Evolutionary conservation across 2,113 vertebrate species (phyloP).

Genomic region (Noctilio leporinus): DNA sequence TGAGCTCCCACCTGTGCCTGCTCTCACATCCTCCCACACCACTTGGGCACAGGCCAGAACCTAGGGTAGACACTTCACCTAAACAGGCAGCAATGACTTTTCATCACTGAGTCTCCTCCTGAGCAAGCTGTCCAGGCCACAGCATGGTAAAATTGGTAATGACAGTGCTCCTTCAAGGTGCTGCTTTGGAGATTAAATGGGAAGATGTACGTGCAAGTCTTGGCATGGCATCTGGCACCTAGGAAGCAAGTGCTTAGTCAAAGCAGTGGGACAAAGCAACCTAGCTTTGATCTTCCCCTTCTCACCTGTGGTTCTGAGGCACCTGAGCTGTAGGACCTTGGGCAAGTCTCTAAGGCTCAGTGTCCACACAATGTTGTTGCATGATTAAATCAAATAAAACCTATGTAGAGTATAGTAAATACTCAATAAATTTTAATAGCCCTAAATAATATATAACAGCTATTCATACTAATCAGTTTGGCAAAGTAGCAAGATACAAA

Average conservation of each 20-base stretch:
- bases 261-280: not conserved
- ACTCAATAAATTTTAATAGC: not conserved
- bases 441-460: not conserved
- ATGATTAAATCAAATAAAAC: not conserved
- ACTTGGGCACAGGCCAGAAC: not conserved
- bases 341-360: not conserved
- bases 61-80: not conserved
- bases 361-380: not conserved
- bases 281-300: not conserved
- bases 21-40: too few species aligned
- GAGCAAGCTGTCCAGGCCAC: not conserved
- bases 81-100: not conserved
- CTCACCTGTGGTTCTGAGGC: not conserved
- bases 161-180: accelerated
- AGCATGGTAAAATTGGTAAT: accelerated
- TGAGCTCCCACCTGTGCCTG: not conserved
- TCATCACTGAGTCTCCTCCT: not conserved
- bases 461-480: not conserved
- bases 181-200: not conserved
- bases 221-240: not conserved
- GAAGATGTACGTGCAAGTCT: not conserved
- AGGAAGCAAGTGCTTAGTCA: not conserved
- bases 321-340: too few species aligned
- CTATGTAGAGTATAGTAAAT: not conserved
- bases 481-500: not conserved